A percentile compares a stretch with the other conserved stretches of the same genome.
Evolutionary conservation across 2,888 invertebrate species (phyloP).

Genomic region (Cheiracanthium punctorium): DNA sequence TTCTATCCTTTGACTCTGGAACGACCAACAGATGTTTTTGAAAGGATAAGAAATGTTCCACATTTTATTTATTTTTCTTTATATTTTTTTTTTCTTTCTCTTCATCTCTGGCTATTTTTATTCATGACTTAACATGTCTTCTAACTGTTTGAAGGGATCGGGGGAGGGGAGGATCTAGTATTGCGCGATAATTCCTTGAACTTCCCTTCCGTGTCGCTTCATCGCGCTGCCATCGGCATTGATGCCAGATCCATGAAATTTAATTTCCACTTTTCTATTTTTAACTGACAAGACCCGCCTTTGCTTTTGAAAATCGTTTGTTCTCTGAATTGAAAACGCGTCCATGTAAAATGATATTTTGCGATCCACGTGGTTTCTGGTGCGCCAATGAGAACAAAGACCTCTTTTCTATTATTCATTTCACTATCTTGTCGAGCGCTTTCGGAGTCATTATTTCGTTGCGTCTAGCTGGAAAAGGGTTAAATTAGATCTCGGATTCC

Average conservation of each 20-base stretch:
- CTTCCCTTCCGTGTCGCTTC: slow-evolving; percentile 31
- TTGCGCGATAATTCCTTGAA: slow-evolving; percentile 39
- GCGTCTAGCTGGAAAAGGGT: slow-evolving; percentile 36
- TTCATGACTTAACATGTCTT: slow-evolving; percentile 48
- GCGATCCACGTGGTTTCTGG: slow-evolving; percentile 28
- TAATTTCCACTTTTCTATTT: slow-evolving; percentile 59
- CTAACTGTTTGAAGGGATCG: not conserved
- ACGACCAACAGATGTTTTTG: slow-evolving; percentile 54
- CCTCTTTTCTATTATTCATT: slow-evolving; percentile 25
- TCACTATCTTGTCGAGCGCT: slow-evolving; percentile 4
- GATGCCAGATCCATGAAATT: slow-evolving; percentile 54
- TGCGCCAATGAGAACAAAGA: slow-evolving; percentile 41
- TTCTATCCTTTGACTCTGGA: slow-evolving; percentile 31
- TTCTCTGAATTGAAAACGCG: slow-evolving; percentile 32
- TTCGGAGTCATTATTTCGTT: slow-evolving; percentile 30
- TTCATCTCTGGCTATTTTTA: slow-evolving; percentile 22
- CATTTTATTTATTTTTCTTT: not conserved
- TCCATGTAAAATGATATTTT: slow-evolving; percentile 30
- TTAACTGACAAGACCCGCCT: slow-evolving; percentile 38
- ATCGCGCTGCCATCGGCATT: slow-evolving; percentile 31
- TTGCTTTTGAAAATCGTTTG: slow-evolving; percentile 54
- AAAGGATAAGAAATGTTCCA: slow-evolving; percentile 34
- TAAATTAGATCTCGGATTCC: slow-evolving; percentile 32
- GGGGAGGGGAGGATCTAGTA: slow-evolving; percentile 12
- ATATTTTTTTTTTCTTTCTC: not conserved